Percentiles rank a stretch among this genome's conserved stretches.
Conservation (phyloP, 1,140 invertebrate genomes). For the Tetranychus cinnabarinus region DNA sequence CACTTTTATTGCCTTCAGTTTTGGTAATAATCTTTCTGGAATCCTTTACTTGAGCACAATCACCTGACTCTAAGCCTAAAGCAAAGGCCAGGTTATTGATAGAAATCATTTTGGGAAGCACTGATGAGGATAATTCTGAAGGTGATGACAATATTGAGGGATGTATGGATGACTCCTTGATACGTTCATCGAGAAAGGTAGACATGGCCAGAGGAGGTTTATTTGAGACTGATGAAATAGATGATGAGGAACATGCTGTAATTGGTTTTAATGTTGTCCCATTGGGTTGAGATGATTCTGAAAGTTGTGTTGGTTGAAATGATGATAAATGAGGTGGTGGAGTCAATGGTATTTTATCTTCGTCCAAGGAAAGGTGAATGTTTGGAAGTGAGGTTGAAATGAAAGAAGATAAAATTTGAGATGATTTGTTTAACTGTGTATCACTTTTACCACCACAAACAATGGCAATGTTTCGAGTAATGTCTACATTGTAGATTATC, state of each 20-base stretch:
- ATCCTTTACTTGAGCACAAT: neutral
- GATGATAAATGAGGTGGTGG: neutral
- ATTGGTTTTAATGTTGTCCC: too few relatives aligned
- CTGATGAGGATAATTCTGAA: too few relatives aligned
- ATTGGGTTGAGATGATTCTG: too few relatives aligned
- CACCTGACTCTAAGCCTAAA: neutral
- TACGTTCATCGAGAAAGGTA: too few relatives aligned
- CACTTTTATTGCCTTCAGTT: too few relatives aligned
- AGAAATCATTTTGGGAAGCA: neutral
- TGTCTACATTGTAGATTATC: neutral
- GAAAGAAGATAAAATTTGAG: neutral
- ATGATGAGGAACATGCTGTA: too few relatives aligned
- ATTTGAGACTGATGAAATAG: too few relatives aligned
- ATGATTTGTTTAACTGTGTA: neutral
- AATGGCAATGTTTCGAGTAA: neutral
- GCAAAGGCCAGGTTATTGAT: neutral
- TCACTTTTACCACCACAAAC: conserved; percentile 1
- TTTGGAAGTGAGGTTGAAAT: neutral
- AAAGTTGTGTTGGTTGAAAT: neutral
- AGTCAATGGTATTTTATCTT: neutral
- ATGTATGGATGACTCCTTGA: too few relatives aligned
- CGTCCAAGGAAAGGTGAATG: neutral
- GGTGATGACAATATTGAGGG: too few relatives aligned
- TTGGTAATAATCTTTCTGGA: too few relatives aligned
- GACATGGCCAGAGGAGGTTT: too few relatives aligned